These are phyloP conservation scores for Cuculus canorus DNA, from an alignment of 2,797 vertebrate genomes.

Conservation along the genomic window DNA sequence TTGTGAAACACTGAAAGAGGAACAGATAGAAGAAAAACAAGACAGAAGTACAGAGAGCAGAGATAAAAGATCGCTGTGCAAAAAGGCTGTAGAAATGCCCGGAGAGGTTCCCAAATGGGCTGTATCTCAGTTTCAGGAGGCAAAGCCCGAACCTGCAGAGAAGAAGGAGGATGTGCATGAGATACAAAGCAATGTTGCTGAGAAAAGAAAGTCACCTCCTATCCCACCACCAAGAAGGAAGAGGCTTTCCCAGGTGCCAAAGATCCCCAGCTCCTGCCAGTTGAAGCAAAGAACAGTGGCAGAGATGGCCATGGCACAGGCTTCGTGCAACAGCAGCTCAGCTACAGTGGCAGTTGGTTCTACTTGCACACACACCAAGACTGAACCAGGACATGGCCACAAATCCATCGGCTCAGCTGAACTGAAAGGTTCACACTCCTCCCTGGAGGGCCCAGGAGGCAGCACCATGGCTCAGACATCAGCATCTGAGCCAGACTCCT, in stretches of 20 bases:
- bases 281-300: not conserved
- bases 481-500: slow-evolving; percentile 85
- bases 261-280: not conserved
- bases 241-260: slow-evolving; percentile 60
- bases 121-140: slow-evolving; percentile 34
- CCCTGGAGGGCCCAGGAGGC: slow-evolving; percentile 82
- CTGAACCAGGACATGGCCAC: not conserved
- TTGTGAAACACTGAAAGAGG: not conserved
- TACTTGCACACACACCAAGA: not conserved
- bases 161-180: slow-evolving; percentile 11
- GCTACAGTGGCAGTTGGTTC: not conserved
- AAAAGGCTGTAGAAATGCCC: slow-evolving; percentile 5
- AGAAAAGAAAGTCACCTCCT: slow-evolving; percentile 68
- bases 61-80: not conserved
- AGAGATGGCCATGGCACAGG: not conserved
- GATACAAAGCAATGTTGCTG: slow-evolving; percentile 14
- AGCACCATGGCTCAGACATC: not conserved
- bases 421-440: slow-evolving; percentile 76
- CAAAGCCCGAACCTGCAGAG: not conserved
- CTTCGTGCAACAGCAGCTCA: not conserved
- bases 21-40: not conserved
- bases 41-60: not conserved
- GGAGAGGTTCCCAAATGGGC: slow-evolving; percentile 3
- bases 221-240: slow-evolving; percentile 91
- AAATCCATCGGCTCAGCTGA: slow-evolving; percentile 40